phyloP scores from a whole-genome alignment of 1,140 invertebrate species.

The Tyrophagus putrescentiae region DNA sequence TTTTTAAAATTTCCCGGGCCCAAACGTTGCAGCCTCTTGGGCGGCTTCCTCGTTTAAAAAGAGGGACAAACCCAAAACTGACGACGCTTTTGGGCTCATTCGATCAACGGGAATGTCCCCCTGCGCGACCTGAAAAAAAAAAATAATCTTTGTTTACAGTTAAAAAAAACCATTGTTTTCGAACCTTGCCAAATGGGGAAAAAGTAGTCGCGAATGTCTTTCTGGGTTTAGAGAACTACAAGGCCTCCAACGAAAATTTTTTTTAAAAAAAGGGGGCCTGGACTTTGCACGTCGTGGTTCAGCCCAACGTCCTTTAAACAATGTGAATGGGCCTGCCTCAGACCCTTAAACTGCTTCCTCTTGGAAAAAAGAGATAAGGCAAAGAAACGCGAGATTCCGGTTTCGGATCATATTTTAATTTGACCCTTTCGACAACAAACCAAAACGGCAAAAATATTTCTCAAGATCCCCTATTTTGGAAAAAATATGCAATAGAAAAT shows the following conservation, averaged over 20 bases:
- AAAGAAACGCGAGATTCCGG: constrained; percentile 73
- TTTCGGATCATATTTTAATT: constrained; percentile 82
- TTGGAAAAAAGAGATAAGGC: constrained; percentile 83
- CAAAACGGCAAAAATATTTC: constrained; percentile 72
- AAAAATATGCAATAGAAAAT: background rate
- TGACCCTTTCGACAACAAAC: constrained; percentile 79
- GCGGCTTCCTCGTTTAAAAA: constrained; percentile 84
- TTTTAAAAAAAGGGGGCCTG: constrained; percentile 52
- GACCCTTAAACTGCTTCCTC: constrained; percentile 77
- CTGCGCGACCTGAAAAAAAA: constrained; percentile 58
- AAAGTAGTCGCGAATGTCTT: constrained; percentile 81
- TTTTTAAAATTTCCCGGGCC: constrained; percentile 76
- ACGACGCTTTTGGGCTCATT: constrained; percentile 81
- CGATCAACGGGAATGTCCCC: constrained; percentile 92
- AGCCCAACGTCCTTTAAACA: constrained; percentile 84
- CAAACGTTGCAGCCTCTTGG: constrained; percentile 72
- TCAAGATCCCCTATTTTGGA: constrained; percentile 56
- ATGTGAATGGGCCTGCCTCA: constrained; percentile 59
- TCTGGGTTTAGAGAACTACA: constrained; percentile 70
- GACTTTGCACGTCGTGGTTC: constrained; percentile 89
- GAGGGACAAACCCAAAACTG: constrained; percentile 87
- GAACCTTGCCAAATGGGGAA: constrained; percentile 71
- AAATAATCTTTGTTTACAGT: background rate
- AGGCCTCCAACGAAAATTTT: constrained; percentile 91
- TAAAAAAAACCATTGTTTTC: constrained; percentile 25